These are phyloP conservation scores for Oreochromis niloticus DNA, from an alignment of 2,113 vertebrate species.

Conservation along the genomic window DNA sequence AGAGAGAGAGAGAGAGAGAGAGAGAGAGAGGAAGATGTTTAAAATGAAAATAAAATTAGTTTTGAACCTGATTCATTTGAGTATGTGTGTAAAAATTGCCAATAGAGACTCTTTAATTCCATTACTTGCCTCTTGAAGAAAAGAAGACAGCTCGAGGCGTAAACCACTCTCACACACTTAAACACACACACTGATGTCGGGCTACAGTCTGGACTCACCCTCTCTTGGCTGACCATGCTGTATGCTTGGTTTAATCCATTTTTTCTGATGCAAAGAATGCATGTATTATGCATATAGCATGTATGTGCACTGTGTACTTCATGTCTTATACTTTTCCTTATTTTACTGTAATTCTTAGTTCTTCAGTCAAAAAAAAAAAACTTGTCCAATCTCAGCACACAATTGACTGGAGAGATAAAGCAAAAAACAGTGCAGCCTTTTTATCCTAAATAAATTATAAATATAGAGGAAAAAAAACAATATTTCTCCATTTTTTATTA, in stretches of 20 bases:
- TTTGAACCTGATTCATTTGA: neutral
- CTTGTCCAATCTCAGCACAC: neutral
- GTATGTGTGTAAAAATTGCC: neutral
- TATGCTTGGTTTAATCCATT: neutral
- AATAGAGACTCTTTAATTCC: neutral
- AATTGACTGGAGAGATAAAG: neutral
- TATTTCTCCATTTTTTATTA: neutral
- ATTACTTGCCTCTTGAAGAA: neutral
- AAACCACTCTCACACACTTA: neutral
- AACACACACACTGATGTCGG: neutral
- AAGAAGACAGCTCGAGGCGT: neutral
- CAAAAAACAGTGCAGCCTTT: neutral
- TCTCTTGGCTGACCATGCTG: constrained; percentile 4
- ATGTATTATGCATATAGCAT: neutral
- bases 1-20: neutral
- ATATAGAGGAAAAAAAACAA: neutral
- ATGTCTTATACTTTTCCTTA: neutral
- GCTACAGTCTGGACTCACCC: neutral
- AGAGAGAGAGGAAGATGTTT: neutral
- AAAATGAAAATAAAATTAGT: neutral
- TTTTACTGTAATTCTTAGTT: neutral
- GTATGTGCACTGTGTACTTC: neutral
- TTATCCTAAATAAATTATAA: neutral
- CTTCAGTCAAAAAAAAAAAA: neutral
- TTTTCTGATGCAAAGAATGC: neutral